phyloP scores from a whole-genome alignment of 2,113 vertebrate genomes.

The Falco punctatus region DNA sequence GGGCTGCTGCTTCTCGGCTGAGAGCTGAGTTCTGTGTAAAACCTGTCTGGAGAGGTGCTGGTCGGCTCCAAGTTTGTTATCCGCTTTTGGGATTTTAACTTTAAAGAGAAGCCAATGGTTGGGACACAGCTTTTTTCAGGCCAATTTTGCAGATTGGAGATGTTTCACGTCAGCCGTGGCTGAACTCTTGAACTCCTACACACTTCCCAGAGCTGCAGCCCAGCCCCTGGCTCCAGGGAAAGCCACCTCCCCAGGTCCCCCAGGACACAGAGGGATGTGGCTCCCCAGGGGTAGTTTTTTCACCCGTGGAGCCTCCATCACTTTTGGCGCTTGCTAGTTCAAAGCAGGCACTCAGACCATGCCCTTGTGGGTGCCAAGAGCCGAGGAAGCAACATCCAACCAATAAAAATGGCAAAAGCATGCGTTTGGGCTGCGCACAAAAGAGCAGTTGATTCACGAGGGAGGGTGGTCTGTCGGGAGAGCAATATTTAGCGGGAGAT shows the following conservation, averaged over 20 bases:
- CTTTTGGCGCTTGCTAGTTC: neutral
- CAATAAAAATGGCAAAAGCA: neutral
- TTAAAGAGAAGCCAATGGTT: slow-evolving; percentile 7
- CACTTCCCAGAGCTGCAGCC: neutral
- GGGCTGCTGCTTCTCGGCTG: neutral
- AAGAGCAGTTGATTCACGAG: neutral
- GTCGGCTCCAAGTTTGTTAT: neutral
- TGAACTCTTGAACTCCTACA: slow-evolving; percentile 48
- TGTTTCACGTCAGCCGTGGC: neutral
- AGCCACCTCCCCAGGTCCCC: neutral
- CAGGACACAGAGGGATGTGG: fast-evolving
- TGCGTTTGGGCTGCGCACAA: fast-evolving
- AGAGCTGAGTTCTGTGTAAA: neutral
- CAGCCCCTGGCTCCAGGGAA: neutral
- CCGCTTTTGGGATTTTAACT: neutral
- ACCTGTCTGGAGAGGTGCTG: neutral
- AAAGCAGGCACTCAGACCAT: neutral
- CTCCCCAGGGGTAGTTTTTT: neutral
- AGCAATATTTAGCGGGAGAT: neutral
- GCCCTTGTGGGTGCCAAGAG: neutral
- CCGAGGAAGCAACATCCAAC: neutral
- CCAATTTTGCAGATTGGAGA: neutral
- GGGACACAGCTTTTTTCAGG: neutral
- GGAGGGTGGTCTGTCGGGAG: neutral
- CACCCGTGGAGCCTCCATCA: neutral